Base-by-base conservation (phyloP, 2,888 invertebrate species). In the Liposcelis brunnea region DNA sequence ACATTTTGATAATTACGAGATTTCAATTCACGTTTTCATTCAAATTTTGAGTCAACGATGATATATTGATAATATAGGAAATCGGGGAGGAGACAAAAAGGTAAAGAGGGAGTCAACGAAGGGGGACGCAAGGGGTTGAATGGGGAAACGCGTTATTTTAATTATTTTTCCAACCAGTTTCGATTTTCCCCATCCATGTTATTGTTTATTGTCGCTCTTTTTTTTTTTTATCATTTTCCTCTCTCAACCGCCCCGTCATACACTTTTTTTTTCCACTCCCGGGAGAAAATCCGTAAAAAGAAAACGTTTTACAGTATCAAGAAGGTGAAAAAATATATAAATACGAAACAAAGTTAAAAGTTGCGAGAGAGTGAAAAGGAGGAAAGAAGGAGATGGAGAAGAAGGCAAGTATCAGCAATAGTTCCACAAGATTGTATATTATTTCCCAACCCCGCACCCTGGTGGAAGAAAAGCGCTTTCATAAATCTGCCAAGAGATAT, bases 401-500 rank as follows among this genome's bases (percentile, higher is more conserved):
- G 51, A 52, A 54, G 53, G 51, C 49, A 52, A 48, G 43, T 38
- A 49, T 45, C 46, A 52, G 53, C 49, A 52, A 49, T 50, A 55
- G 54, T 54, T 54, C 55, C 58, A 58, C 60, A 35, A 35, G 35
- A 35, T 35, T 35, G 35, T 35, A 35, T 35, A 35, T 35, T 35
- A 35, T 35, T 35, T 35, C 35, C 16, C 62, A 61, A 62, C 62
- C 62, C 61, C 62, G 26, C 26, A 26, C 26, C 61, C 62, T 61
- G 63, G 62, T 61, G 61, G 63, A 63, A 71, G 71, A 72, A 67
- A 71, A 70, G 80, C 78, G 78, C 79, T 81, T 81, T 81, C 80
- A 81, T 81, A 81, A 81, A 81, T 81, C 81, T 80, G 80, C 78
- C 72, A 71, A 50, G 75, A 80, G 80, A 81, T 81, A 80, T 80